These are phyloP conservation scores for Corythoichthys haematopterus DNA, from an alignment of 2,113 vertebrate genomes.

Conservation along the genomic window DNA sequence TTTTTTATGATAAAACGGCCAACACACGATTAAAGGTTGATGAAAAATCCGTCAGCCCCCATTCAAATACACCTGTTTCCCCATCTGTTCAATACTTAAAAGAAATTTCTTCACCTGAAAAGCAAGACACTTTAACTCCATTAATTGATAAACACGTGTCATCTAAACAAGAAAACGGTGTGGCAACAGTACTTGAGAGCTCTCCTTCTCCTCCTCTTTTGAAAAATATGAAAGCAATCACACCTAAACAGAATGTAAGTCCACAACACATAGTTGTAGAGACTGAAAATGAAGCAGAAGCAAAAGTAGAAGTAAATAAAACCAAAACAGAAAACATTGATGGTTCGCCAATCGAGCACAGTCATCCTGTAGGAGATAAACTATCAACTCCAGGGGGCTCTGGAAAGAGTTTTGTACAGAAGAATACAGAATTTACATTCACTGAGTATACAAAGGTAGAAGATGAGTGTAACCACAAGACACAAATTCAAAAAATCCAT, in stretches of 20 bases:
- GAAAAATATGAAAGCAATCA: constrained; percentile 55
- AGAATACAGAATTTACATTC: constrained; percentile 50
- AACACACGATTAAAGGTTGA: constrained; percentile 42
- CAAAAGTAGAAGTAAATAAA: constrained; percentile 59
- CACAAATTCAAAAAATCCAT: constrained; percentile 51
- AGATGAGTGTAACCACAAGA: constrained; percentile 69
- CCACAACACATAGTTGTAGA: constrained; percentile 30
- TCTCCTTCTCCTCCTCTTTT: constrained; percentile 48
- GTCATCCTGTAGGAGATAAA: constrained; percentile 73
- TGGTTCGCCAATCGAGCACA: constrained; percentile 54
- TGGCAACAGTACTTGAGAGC: constrained; percentile 32
- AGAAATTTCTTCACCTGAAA: constrained; percentile 60
- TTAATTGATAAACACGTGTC: constrained; percentile 52
- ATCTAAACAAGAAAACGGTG: constrained; percentile 64
- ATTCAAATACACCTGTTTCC: constrained; percentile 24
- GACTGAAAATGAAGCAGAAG: constrained; percentile 45
- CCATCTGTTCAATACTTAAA: constrained; percentile 25
- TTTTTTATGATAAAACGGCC: constrained; percentile 52
- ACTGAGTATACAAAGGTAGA: constrained; percentile 59
- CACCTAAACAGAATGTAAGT: constrained; percentile 33
- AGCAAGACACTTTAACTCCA: constrained; percentile 61
- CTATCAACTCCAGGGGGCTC: constrained; percentile 79
- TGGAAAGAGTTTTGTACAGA: constrained; percentile 59
- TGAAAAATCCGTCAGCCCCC: constrained; percentile 49
- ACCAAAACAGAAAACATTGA: constrained; percentile 53